Conservation (phyloP, 2,113 vertebrate species). For the Strix uralensis region DNA sequence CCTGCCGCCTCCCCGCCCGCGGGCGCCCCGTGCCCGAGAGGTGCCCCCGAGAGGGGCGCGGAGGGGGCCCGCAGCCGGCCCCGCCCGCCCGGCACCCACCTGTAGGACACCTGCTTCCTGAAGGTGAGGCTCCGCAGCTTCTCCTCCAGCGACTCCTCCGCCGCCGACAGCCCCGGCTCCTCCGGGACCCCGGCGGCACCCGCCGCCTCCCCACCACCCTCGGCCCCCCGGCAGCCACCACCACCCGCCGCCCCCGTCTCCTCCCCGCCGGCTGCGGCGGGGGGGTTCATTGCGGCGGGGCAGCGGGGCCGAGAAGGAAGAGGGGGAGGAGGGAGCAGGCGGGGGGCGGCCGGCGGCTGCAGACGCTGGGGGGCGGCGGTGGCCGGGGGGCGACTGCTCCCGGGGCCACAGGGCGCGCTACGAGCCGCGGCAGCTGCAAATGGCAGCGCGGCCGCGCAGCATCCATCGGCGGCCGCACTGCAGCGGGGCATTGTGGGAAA, state of each 20-base stretch:
- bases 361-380: neutral
- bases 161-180: conserved; percentile 57
- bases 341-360: neutral
- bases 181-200: conserved; percentile 57
- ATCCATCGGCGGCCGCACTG: conserved; percentile 78
- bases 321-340: neutral
- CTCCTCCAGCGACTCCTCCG: conserved; percentile 84
- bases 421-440: conserved; percentile 71
- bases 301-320: neutral
- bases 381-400: neutral
- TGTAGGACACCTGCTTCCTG: conserved; percentile 89
- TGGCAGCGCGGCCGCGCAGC: conserved; percentile 79
- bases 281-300: conserved; percentile 65
- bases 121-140: conserved; percentile 85
- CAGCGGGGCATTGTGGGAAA: conserved; percentile 85
- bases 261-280: conserved; percentile 61
- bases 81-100: conserved; percentile 71
- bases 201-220: conserved; percentile 70
- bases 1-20: neutral
- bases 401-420: neutral
- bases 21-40: neutral
- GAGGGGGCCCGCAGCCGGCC: neutral
- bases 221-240: conserved; percentile 71
- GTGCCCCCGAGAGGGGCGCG: neutral
- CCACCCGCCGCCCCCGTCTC: conserved; percentile 57